Evolutionary conservation across 53 echinoderm and acorn worm genomes (phyloP).

Genomic region (Stichopus horrens): DNA sequence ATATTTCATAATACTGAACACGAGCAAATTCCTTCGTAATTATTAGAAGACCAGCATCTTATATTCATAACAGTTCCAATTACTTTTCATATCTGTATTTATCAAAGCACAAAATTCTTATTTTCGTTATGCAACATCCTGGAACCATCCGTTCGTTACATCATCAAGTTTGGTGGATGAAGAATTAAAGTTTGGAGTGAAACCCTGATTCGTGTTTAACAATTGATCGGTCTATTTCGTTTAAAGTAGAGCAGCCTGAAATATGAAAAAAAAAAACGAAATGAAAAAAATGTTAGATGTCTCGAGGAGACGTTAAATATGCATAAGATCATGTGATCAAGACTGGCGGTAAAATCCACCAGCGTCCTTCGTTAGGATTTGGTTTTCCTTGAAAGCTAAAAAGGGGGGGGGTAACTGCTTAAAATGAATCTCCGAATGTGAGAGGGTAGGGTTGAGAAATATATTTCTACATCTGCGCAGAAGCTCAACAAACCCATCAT

Average conservation of each 20-base stretch:
- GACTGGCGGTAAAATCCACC: background rate
- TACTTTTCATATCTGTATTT: no score
- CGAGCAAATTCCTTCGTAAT: no score
- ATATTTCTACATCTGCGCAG: no score
- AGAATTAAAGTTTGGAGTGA: slow-evolving; percentile 1
- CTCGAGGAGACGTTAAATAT: background rate
- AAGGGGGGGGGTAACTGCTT: background rate
- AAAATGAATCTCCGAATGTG: background rate
- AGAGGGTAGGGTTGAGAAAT: background rate
- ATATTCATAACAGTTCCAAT: no score
- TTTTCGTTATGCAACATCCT: no score
- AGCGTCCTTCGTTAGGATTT: background rate
- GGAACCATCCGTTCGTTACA: no score
- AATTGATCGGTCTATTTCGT: slow-evolving; percentile 11
- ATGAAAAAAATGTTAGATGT: background rate
- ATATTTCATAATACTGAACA: no score
- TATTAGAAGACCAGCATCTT: no score
- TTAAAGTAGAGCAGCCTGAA: slow-evolving; percentile 7
- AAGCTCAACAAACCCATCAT: no score
- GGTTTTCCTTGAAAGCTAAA: background rate
- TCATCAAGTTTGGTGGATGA: no score
- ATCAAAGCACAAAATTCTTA: no score
- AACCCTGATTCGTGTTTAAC: slow-evolving; percentile 41
- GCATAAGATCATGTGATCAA: no score
- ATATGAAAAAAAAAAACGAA: background rate